These are phyloP conservation scores for Cerceris ruficornis DNA, from an alignment of 2,888 invertebrate species.

Conservation along the genomic window DNA sequence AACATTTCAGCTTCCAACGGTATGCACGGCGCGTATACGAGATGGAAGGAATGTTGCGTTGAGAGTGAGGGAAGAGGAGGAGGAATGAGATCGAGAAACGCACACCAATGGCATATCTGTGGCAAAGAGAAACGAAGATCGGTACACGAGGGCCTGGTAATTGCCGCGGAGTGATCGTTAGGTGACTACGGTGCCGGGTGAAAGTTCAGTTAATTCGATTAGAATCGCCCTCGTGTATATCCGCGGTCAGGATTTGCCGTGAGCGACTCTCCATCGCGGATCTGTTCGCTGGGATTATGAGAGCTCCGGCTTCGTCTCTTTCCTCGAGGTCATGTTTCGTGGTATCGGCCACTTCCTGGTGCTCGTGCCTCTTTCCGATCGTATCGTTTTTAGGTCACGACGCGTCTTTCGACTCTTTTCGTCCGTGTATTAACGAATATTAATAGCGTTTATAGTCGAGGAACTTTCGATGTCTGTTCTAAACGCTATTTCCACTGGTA, in stretches of 20 bases:
- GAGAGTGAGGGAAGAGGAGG: not conserved
- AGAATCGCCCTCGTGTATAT: conserved; percentile 68
- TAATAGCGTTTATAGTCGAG: not conserved
- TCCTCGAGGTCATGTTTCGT: conserved; percentile 41
- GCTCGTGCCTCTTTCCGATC: conserved; percentile 44
- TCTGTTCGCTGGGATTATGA: conserved; percentile 59
- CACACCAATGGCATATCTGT: conserved; percentile 17
- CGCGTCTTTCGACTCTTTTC: not conserved
- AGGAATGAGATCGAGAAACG: conserved; percentile 10
- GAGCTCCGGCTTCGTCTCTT: conserved; percentile 37
- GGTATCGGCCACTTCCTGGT: conserved; percentile 53
- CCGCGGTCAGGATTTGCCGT: conserved; percentile 66
- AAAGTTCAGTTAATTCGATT: conserved; percentile 75
- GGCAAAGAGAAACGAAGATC: conserved; percentile 30
- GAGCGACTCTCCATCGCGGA: conserved; percentile 59
- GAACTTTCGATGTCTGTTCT: no score
- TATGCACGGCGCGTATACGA: not conserved
- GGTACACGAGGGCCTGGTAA: conserved; percentile 58
- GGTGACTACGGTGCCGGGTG: conserved; percentile 65
- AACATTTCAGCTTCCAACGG: no score
- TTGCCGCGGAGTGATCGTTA: conserved; percentile 63
- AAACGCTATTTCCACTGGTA: no score
- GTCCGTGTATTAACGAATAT: not conserved
- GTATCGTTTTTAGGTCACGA: conserved; percentile 8
- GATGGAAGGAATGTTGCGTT: not conserved